Percentiles rank a stretch among this genome's conserved stretches.
Conservation (phyloP, 2,113 vertebrate genomes). For the Atrichornis clamosus region DNA sequence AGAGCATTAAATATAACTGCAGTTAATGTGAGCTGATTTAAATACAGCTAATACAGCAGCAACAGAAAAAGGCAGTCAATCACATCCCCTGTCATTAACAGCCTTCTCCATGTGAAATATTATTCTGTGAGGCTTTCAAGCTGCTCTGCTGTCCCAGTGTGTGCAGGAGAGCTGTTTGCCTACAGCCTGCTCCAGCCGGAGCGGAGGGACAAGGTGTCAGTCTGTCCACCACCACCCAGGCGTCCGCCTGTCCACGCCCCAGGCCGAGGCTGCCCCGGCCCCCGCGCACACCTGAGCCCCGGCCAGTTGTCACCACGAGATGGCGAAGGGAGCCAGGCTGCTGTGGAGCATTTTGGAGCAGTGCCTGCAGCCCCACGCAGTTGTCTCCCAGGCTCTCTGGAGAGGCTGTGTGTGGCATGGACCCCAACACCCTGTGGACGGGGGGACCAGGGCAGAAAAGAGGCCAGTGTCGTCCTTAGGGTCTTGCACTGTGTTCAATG, state of each 20-base stretch:
- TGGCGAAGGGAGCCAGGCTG: background rate
- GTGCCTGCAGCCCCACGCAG: background rate
- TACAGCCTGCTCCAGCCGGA: background rate
- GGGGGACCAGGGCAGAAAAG: background rate
- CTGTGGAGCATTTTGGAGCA: background rate
- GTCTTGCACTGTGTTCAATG: background rate
- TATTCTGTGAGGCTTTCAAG: background rate
- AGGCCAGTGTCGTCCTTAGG: fast-evolving
- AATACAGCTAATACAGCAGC: background rate
- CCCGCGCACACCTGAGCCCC: background rate
- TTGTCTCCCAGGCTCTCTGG: background rate
- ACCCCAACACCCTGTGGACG: fast-evolving
- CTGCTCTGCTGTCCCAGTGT: background rate
- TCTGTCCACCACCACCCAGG: background rate
- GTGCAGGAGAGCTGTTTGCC: background rate
- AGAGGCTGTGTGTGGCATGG: background rate
- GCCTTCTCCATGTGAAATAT: background rate
- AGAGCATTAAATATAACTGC: background rate
- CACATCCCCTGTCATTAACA: background rate
- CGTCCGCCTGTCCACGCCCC: background rate
- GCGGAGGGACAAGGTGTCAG: fast-evolving
- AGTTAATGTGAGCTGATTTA: conserved; percentile 1
- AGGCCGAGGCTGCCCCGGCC: no score
- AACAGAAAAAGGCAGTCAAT: conserved; percentile 1
- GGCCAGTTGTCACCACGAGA: background rate